Base-by-base conservation (phyloP, 2,113 vertebrate species). In the Seriola aureovittata region DNA sequence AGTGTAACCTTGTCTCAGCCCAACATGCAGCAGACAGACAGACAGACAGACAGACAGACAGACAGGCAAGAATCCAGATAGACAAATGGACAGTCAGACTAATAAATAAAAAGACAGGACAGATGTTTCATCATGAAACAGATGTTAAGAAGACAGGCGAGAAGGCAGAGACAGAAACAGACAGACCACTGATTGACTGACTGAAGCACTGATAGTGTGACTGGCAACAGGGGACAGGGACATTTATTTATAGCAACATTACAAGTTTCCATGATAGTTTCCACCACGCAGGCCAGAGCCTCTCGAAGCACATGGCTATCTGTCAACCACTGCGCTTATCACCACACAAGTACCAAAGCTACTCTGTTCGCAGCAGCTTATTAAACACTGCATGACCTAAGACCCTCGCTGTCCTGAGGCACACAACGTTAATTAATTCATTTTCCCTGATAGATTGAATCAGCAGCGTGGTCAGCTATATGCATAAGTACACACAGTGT, bases 211-310 rank as follows among this genome's bases (percentile, higher is more conserved):
- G 75, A 84, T 80, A 78, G 77, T 14, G 1, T 68, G 82, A 75
- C 63, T 88, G 88, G 85, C 90, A 92, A 89, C 86, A 92, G 81
- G 38, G 81, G 78, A 82, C 44, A 52, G 68, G 82, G 67, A 71
- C 58, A 74, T 87, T 59, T 94, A 94, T 94, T 94, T 86, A 90
- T 94, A 94, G 91, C 75, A 85, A 23, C 90, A 91, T 90, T 88
- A 89, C 89, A 69, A 91, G 75, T 92, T 92, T 90, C 86, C 86
- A 74, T 88, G 78, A 82, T 81, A 91, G 82, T 94, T 94, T 94
- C 90, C 90, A 91, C 67, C 65, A 63, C 32, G 50, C 81, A 50
- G 75, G 88, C 93, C 91, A 92, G 80, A 88, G 76, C 87, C 62
- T 40, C 72, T 85, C 76, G 59, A 86, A 81, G 72, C 69, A 87